Evolutionary conservation across 2,797 vertebrate genomes (phyloP).

Genomic region (Lates japonicus): DNA sequence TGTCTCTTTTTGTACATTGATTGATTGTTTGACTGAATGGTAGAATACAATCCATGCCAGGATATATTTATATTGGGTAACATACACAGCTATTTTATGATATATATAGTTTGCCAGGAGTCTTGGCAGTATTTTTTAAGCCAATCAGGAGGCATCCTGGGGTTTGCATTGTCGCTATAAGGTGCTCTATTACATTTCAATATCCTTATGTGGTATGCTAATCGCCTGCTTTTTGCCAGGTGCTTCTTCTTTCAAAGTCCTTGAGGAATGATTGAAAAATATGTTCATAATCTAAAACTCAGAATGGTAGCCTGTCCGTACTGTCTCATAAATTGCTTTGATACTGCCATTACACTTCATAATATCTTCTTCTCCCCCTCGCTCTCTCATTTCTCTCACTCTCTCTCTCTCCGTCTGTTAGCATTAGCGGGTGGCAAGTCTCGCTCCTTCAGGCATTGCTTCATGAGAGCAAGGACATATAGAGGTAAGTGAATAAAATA

Average conservation of each 20-base stretch:
- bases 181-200: constrained; percentile 33
- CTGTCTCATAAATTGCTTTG: constrained; percentile 48
- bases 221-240: constrained; percentile 48
- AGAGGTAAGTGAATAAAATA: background rate
- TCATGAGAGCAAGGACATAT: background rate
- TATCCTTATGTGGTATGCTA: constrained; percentile 65
- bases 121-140: constrained; percentile 40
- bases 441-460: background rate
- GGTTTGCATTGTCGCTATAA: constrained; percentile 37
- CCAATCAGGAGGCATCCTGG: background rate
- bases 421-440: constrained; percentile 4
- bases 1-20: constrained; percentile 2
- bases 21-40: constrained; percentile 33
- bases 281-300: constrained; percentile 58
- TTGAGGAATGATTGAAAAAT: constrained; percentile 56
- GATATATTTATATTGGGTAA: background rate
- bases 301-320: constrained; percentile 38
- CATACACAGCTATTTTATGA: constrained; percentile 1
- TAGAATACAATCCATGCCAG: background rate
- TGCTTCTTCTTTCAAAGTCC: constrained; percentile 58
- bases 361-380: no score
- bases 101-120: constrained; percentile 20
- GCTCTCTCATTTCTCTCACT: background rate
- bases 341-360: constrained; percentile 15
- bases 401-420: background rate